These are phyloP conservation scores for Sakesphorus luctuosus DNA, from an alignment of 2,113 vertebrate genomes.

Conservation along the genomic window DNA sequence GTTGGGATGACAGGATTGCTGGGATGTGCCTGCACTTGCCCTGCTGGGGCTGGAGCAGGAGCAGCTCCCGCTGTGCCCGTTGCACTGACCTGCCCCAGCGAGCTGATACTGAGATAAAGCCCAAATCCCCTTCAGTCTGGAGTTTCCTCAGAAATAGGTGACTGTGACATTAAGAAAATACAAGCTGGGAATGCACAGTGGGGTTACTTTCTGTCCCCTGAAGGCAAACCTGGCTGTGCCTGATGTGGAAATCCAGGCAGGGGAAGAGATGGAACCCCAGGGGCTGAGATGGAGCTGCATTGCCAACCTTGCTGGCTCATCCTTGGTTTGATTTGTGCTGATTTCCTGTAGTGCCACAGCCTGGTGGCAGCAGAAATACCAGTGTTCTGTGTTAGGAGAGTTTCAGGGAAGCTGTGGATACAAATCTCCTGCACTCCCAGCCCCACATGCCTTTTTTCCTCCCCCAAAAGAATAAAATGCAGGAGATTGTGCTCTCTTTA, in stretches of 20 bases:
- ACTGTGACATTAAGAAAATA: background rate
- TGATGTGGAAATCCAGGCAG: accelerated
- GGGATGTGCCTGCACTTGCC: background rate
- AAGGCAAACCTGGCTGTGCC: background rate
- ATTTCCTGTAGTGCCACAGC: accelerated
- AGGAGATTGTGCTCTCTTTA: background rate
- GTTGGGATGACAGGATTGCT: background rate
- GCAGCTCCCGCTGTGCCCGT: accelerated
- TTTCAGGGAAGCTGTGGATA: background rate
- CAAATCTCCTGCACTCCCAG: background rate
- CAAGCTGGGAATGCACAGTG: accelerated
- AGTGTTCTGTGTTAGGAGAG: background rate
- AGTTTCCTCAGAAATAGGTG: background rate
- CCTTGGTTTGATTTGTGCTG: background rate
- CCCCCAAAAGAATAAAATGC: background rate
- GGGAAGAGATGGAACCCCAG: accelerated
- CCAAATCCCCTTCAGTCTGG: background rate
- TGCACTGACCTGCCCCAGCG: background rate
- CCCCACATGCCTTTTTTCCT: background rate
- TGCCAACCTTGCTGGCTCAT: background rate
- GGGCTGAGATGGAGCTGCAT: accelerated
- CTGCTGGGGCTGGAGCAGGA: background rate
- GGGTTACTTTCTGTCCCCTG: background rate
- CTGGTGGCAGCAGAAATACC: background rate
- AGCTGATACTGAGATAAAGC: background rate